Evolutionary conservation across 1,140 invertebrate species (phyloP).

Genomic region (Euschistus heros): DNA sequence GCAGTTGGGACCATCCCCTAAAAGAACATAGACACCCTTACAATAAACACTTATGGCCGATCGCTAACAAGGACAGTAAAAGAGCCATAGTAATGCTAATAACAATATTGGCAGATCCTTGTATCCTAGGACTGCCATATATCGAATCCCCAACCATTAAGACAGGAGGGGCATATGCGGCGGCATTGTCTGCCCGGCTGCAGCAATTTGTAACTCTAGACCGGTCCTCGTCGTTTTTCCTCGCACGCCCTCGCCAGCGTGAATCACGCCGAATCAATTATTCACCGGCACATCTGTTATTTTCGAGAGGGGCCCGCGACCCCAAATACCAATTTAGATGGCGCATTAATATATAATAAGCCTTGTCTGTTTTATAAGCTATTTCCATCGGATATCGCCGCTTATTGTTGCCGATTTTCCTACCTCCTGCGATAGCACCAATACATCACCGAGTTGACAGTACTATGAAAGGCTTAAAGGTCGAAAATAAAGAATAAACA

Average conservation of each 20-base stretch:
- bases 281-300: slow-evolving; percentile 16
- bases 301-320: neutral
- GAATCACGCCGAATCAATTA: slow-evolving; percentile 15
- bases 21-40: no score
- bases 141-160: neutral
- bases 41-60: no score
- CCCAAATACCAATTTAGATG: slow-evolving; percentile 9
- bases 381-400: neutral
- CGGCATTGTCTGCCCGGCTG: neutral
- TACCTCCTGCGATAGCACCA: no score
- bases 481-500: no score
- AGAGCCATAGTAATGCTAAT: no score
- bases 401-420: neutral
- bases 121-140: no score
- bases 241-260: neutral
- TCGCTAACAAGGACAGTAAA: no score
- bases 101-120: no score
- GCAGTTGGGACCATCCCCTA: no score
- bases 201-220: slow-evolving; percentile 15
- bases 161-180: neutral
- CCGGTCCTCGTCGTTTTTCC: neutral
- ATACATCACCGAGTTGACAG: no score
- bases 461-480: no score
- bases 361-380: neutral
- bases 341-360: slow-evolving; percentile 5